Evolutionary conservation across 2,113 vertebrate genomes (phyloP).

Genomic region (Saimiri boliviensis): DNA sequence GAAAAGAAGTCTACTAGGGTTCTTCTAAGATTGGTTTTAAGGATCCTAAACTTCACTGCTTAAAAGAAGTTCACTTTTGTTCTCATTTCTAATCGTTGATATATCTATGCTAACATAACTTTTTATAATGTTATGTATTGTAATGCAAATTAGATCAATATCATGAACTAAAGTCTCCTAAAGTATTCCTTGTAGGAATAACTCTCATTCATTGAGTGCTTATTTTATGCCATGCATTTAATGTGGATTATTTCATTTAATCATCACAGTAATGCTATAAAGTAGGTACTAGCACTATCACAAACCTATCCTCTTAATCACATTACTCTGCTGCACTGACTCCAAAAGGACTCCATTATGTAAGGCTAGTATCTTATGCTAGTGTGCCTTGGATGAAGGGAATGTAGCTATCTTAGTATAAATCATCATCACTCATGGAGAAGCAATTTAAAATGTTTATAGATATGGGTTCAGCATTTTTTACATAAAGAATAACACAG

Average conservation of each 20-base stretch:
- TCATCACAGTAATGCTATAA: background rate
- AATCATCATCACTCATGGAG: background rate
- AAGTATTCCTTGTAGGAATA: background rate
- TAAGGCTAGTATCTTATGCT: background rate
- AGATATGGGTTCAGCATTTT: background rate
- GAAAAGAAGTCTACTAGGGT: background rate
- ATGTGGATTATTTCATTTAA: slow-evolving; percentile 32
- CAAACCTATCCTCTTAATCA: background rate
- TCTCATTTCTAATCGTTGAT: background rate
- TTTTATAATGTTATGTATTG: background rate
- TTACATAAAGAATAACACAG: background rate
- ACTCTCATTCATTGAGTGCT: background rate
- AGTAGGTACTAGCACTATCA: background rate
- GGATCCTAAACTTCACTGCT: background rate
- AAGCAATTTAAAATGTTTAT: slow-evolving; percentile 24
- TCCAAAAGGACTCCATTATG: background rate
- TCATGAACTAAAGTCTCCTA: background rate
- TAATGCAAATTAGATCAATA: background rate
- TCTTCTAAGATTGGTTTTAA: background rate
- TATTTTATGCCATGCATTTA: background rate
- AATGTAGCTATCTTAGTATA: background rate
- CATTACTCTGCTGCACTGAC: background rate
- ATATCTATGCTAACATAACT: background rate
- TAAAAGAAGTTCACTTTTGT: background rate
- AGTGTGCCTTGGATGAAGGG: background rate